Percentiles rank a stretch among this genome's conserved stretches.
Evolutionary conservation across 2,888 invertebrate genomes (phyloP).

Genomic region (Blastobasis lacticolella): DNA sequence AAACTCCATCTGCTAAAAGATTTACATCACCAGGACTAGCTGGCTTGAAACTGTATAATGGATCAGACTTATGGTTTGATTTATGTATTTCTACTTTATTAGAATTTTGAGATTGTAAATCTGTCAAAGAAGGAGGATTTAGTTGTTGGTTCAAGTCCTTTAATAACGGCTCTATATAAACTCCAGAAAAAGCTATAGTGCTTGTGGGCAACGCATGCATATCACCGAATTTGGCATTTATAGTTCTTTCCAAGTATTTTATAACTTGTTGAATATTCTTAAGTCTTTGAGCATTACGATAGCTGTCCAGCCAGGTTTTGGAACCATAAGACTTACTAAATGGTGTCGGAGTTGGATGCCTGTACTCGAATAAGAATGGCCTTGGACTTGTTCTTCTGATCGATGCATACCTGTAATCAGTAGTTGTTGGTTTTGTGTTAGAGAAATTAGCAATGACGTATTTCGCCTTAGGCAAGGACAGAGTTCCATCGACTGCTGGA

Average conservation of each 20-base stretch:
- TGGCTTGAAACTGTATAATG: slow-evolving; percentile 81
- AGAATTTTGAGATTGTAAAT: slow-evolving; percentile 28
- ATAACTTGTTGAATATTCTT: slow-evolving; percentile 61
- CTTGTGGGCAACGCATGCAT: slow-evolving; percentile 37
- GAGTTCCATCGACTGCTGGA: slow-evolving; percentile 37
- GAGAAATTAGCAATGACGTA: slow-evolving; percentile 15
- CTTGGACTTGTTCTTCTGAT: slow-evolving; percentile 62
- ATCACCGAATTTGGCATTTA: slow-evolving; percentile 62
- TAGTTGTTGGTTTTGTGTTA: slow-evolving; percentile 18
- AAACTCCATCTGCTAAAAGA: slow-evolving; percentile 74
- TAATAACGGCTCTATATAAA: slow-evolving; percentile 46
- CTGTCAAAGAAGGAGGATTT: slow-evolving; percentile 11
- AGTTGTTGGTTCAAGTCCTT: slow-evolving; percentile 20
- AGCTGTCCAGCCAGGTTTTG: slow-evolving; percentile 57
- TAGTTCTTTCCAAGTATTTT: slow-evolving; percentile 59
- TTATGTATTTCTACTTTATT: slow-evolving; percentile 30
- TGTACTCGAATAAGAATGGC: slow-evolving; percentile 65
- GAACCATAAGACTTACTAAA: slow-evolving; percentile 53
- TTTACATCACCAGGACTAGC: slow-evolving; percentile 83
- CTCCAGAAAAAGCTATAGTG: slow-evolving; percentile 53
- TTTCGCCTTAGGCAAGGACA: slow-evolving; percentile 17
- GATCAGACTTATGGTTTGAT: slow-evolving; percentile 69
- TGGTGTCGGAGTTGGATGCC: slow-evolving; percentile 52
- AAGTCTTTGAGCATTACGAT: slow-evolving; percentile 57
- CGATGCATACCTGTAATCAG: slow-evolving; percentile 21